Conservation (phyloP, 2,113 vertebrate species). For the Azemiops feae region DNA sequence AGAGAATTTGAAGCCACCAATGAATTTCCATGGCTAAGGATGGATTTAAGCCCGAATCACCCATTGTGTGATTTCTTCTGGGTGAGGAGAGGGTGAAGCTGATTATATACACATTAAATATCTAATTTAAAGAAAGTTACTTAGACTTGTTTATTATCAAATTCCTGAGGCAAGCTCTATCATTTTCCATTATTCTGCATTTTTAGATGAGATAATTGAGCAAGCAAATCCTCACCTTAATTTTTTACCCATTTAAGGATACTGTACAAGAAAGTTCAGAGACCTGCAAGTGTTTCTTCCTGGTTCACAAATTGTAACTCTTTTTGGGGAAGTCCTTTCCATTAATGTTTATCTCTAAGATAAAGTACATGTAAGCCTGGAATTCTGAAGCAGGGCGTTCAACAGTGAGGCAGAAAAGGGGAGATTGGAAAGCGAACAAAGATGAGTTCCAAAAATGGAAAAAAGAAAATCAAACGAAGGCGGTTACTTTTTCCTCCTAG, state of each 20-base stretch:
- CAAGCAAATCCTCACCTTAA: background rate
- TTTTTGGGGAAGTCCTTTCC: constrained; percentile 12
- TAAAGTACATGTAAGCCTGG: constrained; percentile 22
- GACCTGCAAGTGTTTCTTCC: background rate
- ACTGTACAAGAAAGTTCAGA: background rate
- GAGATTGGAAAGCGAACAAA: background rate
- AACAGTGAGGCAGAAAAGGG: background rate
- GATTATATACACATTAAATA: background rate
- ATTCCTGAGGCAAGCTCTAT: background rate
- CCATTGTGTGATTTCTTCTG: background rate
- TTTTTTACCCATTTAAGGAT: background rate
- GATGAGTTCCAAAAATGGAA: constrained; percentile 42
- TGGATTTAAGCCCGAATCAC: background rate
- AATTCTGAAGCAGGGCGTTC: background rate
- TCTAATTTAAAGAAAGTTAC: background rate
- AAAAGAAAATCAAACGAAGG: constrained; percentile 22
- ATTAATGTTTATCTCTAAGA: constrained; percentile 3
- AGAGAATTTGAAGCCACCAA: background rate
- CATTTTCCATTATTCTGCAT: background rate
- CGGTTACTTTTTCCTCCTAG: constrained; percentile 23
- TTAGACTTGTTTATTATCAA: background rate
- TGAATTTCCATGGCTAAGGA: background rate
- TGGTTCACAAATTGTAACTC: background rate
- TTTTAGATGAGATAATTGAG: background rate
- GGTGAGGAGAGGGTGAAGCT: background rate